Percentiles rank a stretch among this genome's conserved stretches.
These are phyloP conservation scores for Drosophila gunungcola DNA, from an alignment of 1,140 invertebrate genomes.

Conservation along the genomic window DNA sequence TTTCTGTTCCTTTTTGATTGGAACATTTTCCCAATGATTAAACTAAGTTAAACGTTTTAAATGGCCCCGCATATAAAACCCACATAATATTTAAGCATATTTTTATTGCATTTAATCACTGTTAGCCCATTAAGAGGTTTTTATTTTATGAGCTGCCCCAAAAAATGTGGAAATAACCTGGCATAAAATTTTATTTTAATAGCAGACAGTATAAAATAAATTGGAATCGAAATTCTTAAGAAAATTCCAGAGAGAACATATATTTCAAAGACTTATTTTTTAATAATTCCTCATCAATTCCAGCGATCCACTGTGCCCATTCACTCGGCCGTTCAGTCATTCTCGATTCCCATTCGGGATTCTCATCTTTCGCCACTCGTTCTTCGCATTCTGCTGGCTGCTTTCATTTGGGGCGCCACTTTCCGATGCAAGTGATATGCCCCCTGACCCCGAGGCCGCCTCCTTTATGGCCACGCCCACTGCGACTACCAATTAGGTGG, in stretches of 20 bases:
- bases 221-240: slow-evolving; percentile 15
- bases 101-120: slow-evolving; percentile 15
- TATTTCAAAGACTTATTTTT: background rate
- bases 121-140: slow-evolving; percentile 8
- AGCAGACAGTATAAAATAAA: slow-evolving; percentile 14
- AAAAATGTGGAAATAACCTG: slow-evolving; percentile 25
- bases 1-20: background rate
- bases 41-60: background rate
- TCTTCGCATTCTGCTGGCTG: slow-evolving; percentile 46
- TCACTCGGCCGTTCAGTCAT: slow-evolving; percentile 59
- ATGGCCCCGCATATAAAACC: background rate
- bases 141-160: slow-evolving; percentile 24
- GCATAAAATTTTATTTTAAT: slow-evolving; percentile 15
- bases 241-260: slow-evolving; percentile 10
- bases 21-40: background rate
- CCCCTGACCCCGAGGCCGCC: slow-evolving; percentile 17
- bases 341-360: slow-evolving; percentile 32
- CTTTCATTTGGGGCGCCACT: slow-evolving; percentile 74
- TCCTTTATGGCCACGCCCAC: slow-evolving; percentile 24
- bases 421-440: slow-evolving; percentile 73
- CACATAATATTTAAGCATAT: slow-evolving; percentile 14
- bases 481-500: slow-evolving; percentile 78
- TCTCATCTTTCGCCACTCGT: slow-evolving; percentile 44
- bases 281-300: background rate
- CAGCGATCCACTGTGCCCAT: slow-evolving; percentile 53